phyloP scores from a whole-genome alignment of 2,888 invertebrate species.

The Eustalomyia histrio region DNA sequence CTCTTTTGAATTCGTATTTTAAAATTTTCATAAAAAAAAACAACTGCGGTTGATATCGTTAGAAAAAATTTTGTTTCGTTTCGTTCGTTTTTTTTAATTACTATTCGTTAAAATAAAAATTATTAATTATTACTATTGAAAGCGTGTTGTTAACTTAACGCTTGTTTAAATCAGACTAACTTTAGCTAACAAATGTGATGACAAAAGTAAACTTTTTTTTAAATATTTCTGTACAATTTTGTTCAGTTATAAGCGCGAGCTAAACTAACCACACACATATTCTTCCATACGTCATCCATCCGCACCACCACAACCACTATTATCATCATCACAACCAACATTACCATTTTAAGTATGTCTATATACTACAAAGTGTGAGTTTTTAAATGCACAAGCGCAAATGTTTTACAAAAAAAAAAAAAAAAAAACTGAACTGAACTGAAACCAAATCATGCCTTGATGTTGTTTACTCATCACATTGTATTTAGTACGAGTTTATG shows the following conservation, averaged over 20 bases:
- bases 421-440: not conserved
- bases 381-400: slow-evolving; percentile 46
- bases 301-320: not conserved
- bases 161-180: slow-evolving; percentile 62
- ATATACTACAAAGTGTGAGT: slow-evolving; percentile 28
- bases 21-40: slow-evolving; percentile 7
- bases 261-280: slow-evolving; percentile 39
- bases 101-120: not conserved
- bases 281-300: slow-evolving; percentile 45
- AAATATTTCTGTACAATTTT: slow-evolving; percentile 21
- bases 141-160: slow-evolving; percentile 55
- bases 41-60: not conserved
- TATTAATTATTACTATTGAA: slow-evolving; percentile 30
- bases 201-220: slow-evolving; percentile 58
- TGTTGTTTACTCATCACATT: not conserved
- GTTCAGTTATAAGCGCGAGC: slow-evolving; percentile 50
- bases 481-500: not conserved
- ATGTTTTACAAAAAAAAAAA: slow-evolving; percentile 10
- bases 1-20: not conserved
- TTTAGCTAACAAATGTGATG: slow-evolving; percentile 55
- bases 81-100: slow-evolving; percentile 22
- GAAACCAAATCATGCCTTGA: slow-evolving; percentile 11
- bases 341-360: slow-evolving; percentile 34
- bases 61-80: slow-evolving; percentile 8
- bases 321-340: slow-evolving; percentile 26